Base-by-base conservation (phyloP, 1,140 invertebrate species). In the Chrysopa pallens region DNA sequence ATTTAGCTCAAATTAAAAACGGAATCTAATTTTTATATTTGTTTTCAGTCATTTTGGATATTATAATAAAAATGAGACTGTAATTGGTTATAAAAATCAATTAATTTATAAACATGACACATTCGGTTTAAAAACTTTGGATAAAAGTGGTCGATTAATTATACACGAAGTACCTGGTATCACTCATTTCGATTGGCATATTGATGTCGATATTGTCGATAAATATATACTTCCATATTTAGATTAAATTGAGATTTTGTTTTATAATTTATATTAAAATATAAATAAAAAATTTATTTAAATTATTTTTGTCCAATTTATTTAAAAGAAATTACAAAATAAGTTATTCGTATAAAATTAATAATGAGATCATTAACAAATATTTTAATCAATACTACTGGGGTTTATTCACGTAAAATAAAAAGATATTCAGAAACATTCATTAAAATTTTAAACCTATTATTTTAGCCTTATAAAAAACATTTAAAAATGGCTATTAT, bases 31-130 rank as follows among this genome's bases (percentile, higher is more conserved):
- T 47, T 42, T 46, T 47, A 31, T 50, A 56, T 31, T 48, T 47
- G 46, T 44, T 64, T 67, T 54, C 59, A 85, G 82, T 63, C 87
- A 90, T 54, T 92, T 92, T 67, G 84, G 81, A 27, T 88, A 79
- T 59, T 92, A 72, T 55, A 66, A 84, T 53, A 58, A 58, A 8
- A 80, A 84, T 42, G 70, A 82, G 54, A 78, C 75, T 35, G 76
- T 92, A 1, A 55, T 86, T 27, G 71, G 80, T 39, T 72, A 91
- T 63, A 62, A 64, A 44, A 57, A 81, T 29, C 74, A 84, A 49
- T 58, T 70, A 46, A 75, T 82, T 40, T 93, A 82, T 50, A 70
- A 56, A 11, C 66, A 75, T 12, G 86, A 92, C 54, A 60, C 59
- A 7, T 89, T 91, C 49, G 87, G 89, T 1, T 58, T 92, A 1